Evolutionary conservation across 1,140 invertebrate species (phyloP), one percentile per base, ranked within the genome.

Genomic region (Antheraea pernyi): DNA sequence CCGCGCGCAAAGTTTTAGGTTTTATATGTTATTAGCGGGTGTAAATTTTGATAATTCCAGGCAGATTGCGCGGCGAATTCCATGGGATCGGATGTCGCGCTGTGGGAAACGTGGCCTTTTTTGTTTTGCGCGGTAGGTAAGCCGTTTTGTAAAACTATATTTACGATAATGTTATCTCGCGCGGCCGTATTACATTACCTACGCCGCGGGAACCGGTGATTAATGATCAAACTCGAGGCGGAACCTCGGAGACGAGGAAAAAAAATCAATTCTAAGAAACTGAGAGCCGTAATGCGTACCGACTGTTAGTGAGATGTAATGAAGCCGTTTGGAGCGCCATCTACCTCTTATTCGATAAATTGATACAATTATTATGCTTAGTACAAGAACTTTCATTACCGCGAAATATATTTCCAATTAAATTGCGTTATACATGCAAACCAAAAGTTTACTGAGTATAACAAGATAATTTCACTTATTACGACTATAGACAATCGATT

Each of bases 11-110:
- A 63, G 19, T 67, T 59, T 63, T 67, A 63, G 22, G 60, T 59
- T 19, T 46, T 67, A 63, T 67, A 42, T 75, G 70, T 80, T 80
- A 75, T 78, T 67, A 76, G 73, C 74, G 69, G 74, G 63, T 86
- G 86, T 86, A 86, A 87, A 90, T 88, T 86, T 78, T 82, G 86
- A 90, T 89, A 86, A 86, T 82, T 53, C 80, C 78, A 74, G 71
- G 61, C 79, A 84, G 83, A 88, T 86, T 82, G 77, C 77, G 75
- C 69, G 77, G 75, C 68, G 78, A 75, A 80, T 82, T 81, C 81
- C 81, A 69, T 36, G 65, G 75, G 78, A 78, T 80, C 78, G 77
- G 73, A 75, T 84, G 81, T 86, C 81, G 71, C 74, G 71, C 74
- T 79, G 77, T 84, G 79, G 81, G 79, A 82, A 81, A 71, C 74